Conservation (phyloP, 2,797 vertebrate genomes). For the Alectoris magna region DNA sequence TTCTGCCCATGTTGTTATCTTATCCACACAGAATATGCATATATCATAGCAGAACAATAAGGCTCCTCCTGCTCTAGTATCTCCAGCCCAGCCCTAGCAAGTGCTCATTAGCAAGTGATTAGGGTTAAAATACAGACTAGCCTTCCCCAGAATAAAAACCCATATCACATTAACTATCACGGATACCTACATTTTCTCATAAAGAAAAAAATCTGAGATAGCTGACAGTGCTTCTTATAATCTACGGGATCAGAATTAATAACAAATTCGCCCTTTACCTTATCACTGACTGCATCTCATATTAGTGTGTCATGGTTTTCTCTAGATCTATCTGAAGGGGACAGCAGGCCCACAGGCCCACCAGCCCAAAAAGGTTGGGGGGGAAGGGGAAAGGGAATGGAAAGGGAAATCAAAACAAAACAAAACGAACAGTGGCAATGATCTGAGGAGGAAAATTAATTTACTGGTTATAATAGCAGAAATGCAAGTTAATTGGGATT, state of each 20-base stretch:
- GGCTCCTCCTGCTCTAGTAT: not conserved
- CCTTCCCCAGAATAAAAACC: not conserved
- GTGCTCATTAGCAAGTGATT: not conserved
- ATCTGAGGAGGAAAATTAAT: no score
- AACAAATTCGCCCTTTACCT: not conserved
- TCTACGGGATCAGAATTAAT: not conserved
- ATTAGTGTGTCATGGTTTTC: no score
- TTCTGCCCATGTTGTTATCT: not conserved
- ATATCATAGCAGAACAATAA: rapidly evolving
- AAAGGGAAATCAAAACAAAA: no score
- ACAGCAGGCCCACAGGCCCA: no score
- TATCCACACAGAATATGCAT: rapidly evolving
- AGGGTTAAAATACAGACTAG: not conserved
- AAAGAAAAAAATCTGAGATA: not conserved
- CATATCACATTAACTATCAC: not conserved
- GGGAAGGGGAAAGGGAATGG: no score
- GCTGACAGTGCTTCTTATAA: not conserved
- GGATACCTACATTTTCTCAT: not conserved
- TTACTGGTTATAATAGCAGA: no score
- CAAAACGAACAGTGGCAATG: no score
- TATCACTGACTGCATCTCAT: not conserved
- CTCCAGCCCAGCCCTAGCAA: not conserved
- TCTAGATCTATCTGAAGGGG: no score
- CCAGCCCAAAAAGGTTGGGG: no score
- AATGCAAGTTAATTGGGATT: no score